Evolutionary conservation across 1,140 invertebrate genomes (phyloP), one percentile per base, ranked within the genome.

Genomic region (Apocrypta bakeri): DNA sequence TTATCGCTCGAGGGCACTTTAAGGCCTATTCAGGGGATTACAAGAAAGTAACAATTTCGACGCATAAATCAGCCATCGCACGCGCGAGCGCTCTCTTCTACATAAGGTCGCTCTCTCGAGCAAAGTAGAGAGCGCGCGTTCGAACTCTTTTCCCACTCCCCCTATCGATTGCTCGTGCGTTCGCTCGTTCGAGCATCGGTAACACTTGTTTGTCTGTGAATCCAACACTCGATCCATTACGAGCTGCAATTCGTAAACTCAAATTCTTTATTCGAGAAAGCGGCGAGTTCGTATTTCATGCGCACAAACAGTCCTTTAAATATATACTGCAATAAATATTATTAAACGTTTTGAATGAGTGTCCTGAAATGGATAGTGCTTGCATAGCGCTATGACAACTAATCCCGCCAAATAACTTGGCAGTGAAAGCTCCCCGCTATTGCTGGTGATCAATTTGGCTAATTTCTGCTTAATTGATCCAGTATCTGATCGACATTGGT

Each of bases 391-490:
- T 6, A 42, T 37, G 33, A 9, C 33, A 79, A 74, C 21, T 40
- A 1, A 81, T 81, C 27, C 37, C 0, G 1, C 1, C 31, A 24
- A 81, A 82, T 77, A 77, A 78, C 75, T 31, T 21, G 73, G 42
- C 33, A 78, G 14, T 33, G 81, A 78, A 42, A 78, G 56, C 75
- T 64, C 40, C 11, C 42, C 8, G n/a, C 21, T 37, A 78, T 77
- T 40, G 33, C 48, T 63, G 29, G 25, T 48, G 31, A 82, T 82
- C 48, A 82, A 78, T 82, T 82, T 73, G 29, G 40, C 31, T 72
- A 82, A 82, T 82, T 77, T 68, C 24, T 9, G 74, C 40, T 71
- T 75, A 77, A 82, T 82, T 68, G 64, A 82, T 75, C 73, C n/a
- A 68, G 31, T 81, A 76, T 81, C 80, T 33, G 37, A 74, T 81